Conservation (phyloP, 2,888 invertebrate genomes). For the Proisotoma minuta region DNA sequence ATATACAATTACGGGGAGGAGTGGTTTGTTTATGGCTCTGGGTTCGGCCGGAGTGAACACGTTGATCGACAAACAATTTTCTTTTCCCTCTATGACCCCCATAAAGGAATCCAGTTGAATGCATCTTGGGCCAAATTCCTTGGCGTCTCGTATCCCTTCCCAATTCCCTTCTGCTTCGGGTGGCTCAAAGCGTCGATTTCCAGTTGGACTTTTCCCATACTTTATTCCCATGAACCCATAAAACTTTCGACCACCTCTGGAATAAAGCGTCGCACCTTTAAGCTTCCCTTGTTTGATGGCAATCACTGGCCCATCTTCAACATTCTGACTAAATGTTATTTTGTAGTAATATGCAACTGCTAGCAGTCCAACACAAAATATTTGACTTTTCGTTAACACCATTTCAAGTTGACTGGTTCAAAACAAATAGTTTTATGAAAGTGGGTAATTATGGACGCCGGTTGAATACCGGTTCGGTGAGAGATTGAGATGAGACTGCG, state of each 20-base stretch:
- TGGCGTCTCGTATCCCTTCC: constrained; percentile 27
- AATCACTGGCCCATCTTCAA: constrained; percentile 24
- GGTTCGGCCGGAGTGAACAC: constrained; percentile 11
- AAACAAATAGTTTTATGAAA: no score
- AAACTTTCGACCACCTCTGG: constrained; percentile 28
- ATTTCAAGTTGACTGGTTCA: no score
- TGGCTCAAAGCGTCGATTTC: constrained; percentile 34
- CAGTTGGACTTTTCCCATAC: constrained; percentile 31
- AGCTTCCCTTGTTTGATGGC: constrained; percentile 23
- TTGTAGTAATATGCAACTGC: constrained; percentile 29
- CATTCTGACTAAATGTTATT: constrained; percentile 26
- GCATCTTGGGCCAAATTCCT: constrained; percentile 21
- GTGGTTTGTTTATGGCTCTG: not conserved
- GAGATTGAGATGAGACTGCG: no score
- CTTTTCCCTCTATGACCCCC: constrained; percentile 17
- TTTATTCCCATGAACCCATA: constrained; percentile 32
- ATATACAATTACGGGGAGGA: constrained; percentile 19
- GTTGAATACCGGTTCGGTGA: no score
- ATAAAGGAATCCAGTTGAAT: constrained; percentile 31
- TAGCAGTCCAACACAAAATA: constrained; percentile 21
- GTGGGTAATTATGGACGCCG: no score
- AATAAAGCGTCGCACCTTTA: constrained; percentile 24
- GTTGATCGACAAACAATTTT: constrained; percentile 18
- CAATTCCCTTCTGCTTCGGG: constrained; percentile 24
- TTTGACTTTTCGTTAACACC: constrained; percentile 13